Conservation (phyloP, 2,888 invertebrate genomes). For the Eupithecia pulchellata region DNA sequence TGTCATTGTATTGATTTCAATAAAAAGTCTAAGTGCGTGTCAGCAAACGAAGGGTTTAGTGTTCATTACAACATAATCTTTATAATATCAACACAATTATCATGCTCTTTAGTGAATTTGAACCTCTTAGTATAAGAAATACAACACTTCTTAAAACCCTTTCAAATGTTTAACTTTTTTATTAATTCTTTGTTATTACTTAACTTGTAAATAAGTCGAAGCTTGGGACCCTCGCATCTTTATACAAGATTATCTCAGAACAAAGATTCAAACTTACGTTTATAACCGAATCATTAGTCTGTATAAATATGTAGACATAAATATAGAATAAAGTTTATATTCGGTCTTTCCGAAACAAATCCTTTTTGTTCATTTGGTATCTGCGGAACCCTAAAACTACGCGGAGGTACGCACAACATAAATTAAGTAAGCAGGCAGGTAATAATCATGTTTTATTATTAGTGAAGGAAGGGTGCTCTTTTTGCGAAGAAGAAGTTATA, state of each 20-base stretch:
- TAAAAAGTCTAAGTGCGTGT: background rate
- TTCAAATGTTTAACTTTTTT: no score
- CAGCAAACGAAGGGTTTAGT: background rate
- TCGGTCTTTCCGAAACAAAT: no score
- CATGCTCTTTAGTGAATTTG: background rate
- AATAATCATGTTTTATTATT: background rate
- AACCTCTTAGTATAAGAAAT: no score
- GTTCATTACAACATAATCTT: background rate
- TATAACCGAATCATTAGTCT: no score
- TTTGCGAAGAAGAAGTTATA: background rate
- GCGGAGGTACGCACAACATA: background rate
- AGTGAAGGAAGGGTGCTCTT: background rate
- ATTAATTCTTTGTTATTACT: no score
- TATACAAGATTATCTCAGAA: no score
- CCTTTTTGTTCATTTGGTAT: background rate
- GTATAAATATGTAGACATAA: no score
- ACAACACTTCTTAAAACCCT: no score
- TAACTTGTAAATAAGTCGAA: no score
- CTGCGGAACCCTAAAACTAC: background rate
- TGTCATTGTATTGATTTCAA: background rate
- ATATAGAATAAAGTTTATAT: no score
- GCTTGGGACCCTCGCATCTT: no score
- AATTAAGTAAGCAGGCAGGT: background rate
- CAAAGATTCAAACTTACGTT: no score
- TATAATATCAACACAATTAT: background rate